Evolutionary conservation across 2,888 invertebrate species (phyloP), one percentile per base, ranked within the genome.

Genomic region (Parthenolecanium corni): DNA sequence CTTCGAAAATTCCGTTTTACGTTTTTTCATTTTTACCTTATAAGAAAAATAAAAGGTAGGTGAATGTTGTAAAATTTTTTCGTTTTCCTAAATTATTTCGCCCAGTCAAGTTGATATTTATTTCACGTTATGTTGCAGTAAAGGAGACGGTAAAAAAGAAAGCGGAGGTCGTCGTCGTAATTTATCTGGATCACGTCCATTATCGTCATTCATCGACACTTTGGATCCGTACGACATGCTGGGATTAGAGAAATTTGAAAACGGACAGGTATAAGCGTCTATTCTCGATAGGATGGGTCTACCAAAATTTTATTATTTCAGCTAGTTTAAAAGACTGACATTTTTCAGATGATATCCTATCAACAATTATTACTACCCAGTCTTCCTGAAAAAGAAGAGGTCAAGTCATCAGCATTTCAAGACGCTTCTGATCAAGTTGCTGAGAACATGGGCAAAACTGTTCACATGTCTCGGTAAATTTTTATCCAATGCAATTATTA

Each of bases 1-100:
- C 82, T 2, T 54, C 63, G 69, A 84, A 84, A 70, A 82, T 84
- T 64, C 93, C 94, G 38, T 86, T 92, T 76, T 79, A 86, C 68
- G 79, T 94, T 66, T 93, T 87, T 73, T 93, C 93, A 42, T 82
- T 88, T 62, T 81, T 94, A 71, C 90, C 93, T 38, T 92, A 89
- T 73, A 68, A 64, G 56, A 63, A 63, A 47, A 46, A 36, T 14
- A 63, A 63, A 23, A 63, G 63, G 63, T 63, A 18, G 20, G 23
- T 62, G 2, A 24, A 20, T 47, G 20, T 12, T 51, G n/a, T 11
- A 38, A 20, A 38, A 47, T 1, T 31, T 53, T 53, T 53, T 31
- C 12, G 14, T 53, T 11, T n/a, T 49, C 20, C 18, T 20, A 6
- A 56, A 18, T 36, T 51, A 2, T 61, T 38, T 36, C 14, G 21